These are phyloP conservation scores for Drosophila auraria DNA, from an alignment of 1,140 invertebrate species.

Conservation along the genomic window DNA sequence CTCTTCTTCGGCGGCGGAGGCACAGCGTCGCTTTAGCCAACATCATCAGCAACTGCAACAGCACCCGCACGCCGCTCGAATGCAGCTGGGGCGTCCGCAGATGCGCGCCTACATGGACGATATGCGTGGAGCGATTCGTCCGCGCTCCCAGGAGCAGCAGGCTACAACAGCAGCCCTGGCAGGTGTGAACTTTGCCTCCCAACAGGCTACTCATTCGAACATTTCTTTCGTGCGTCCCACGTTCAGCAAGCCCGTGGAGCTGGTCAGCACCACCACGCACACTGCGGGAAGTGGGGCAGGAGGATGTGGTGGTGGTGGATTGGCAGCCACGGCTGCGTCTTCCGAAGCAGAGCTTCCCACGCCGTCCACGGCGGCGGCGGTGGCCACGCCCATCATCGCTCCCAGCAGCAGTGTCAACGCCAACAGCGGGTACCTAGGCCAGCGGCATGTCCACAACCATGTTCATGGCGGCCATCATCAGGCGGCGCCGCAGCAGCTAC, in stretches of 20 bases:
- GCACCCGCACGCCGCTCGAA: constrained; percentile 33
- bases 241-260: constrained; percentile 71
- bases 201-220: constrained; percentile 54
- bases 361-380: constrained; percentile 22
- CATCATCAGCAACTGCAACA: constrained; percentile 50
- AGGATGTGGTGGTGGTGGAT: constrained; percentile 1
- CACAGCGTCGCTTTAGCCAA: constrained; percentile 57
- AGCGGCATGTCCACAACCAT: constrained; percentile 53
- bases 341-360: constrained; percentile 53
- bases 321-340: constrained; percentile 9
- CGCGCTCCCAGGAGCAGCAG: constrained; percentile 70
- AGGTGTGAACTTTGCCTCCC: constrained; percentile 16
- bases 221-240: constrained; percentile 80
- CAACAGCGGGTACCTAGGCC: constrained; percentile 34
- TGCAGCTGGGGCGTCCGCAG: constrained; percentile 64
- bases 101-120: constrained; percentile 70
- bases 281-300: neutral
- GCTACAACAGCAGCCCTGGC: constrained; percentile 11
- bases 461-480: constrained; percentile 52
- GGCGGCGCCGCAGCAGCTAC: neutral
- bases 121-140: constrained; percentile 49
- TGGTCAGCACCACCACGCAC: constrained; percentile 79
- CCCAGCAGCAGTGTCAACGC: constrained; percentile 26
- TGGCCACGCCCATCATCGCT: constrained; percentile 20
- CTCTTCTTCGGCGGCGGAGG: constrained; percentile 27